Percentiles rank a stretch among this genome's conserved stretches.
Evolutionary conservation across 2,888 invertebrate species (phyloP).

Genomic region (Nomada fucata): DNA sequence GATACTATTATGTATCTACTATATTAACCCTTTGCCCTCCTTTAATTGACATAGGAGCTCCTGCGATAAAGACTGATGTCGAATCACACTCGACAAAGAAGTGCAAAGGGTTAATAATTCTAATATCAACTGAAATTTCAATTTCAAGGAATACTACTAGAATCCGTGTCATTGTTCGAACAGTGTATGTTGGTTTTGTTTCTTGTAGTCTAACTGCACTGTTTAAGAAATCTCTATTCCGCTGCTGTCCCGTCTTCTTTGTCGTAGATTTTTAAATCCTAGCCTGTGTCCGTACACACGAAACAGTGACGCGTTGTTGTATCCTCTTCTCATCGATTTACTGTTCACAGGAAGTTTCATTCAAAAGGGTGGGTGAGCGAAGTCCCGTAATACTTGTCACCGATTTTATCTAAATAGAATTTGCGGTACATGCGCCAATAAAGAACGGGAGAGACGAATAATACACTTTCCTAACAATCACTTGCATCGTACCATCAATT

Average conservation of each 20-base stretch:
- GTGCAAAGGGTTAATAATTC: no score
- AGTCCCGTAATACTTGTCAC: conserved; percentile 5
- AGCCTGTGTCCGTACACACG: conserved; percentile 5
- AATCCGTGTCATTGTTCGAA: background rate
- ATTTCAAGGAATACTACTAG: background rate
- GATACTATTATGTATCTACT: no score
- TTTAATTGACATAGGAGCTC: no score
- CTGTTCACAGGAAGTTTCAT: conserved; percentile 5
- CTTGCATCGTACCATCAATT: background rate
- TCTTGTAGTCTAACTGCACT: background rate
- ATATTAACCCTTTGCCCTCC: no score
- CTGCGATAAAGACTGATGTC: no score
- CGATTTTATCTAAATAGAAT: conserved; percentile 27
- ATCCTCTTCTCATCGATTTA: conserved; percentile 27
- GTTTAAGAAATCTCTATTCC: conserved; percentile 18
- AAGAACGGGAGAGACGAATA: background rate
- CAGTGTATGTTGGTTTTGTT: background rate
- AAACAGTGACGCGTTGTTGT: conserved; percentile 14
- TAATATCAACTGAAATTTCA: no score
- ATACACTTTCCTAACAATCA: background rate
- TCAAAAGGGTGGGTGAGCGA: conserved; percentile 12
- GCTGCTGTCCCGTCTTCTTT: conserved; percentile 14
- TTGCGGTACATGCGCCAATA: background rate
- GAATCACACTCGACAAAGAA: no score
- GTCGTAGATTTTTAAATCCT: conserved; percentile 5